Evolutionary conservation across 2,113 vertebrate genomes (phyloP).

Genomic region (Narcine bancroftii): DNA sequence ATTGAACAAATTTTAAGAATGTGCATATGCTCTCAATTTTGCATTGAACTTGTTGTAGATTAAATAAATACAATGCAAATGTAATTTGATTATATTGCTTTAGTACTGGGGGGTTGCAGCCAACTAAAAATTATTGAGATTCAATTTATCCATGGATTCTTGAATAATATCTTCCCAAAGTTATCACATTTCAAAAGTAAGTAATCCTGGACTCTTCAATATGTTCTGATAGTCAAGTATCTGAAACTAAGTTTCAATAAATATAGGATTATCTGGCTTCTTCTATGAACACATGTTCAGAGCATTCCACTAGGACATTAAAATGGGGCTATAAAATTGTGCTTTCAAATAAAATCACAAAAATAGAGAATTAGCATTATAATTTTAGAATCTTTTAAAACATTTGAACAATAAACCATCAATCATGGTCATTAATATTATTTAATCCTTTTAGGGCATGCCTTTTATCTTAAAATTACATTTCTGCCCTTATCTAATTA

Average conservation of each 20-base stretch:
- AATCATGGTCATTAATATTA: background rate
- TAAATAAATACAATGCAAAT: background rate
- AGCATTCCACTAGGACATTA: background rate
- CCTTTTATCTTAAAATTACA: background rate
- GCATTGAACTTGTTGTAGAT: background rate
- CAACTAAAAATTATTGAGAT: background rate
- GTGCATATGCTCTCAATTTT: background rate
- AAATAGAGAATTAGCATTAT: background rate
- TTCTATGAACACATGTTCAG: background rate
- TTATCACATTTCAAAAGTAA: background rate
- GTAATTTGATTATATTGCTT: background rate
- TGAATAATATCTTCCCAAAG: background rate
- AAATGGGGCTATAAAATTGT: background rate
- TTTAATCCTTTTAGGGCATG: background rate
- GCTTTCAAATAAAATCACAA: background rate
- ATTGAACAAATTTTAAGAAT: background rate
- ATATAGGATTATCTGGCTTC: background rate
- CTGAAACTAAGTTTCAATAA: background rate
- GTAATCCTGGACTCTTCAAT: background rate
- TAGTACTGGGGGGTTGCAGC: background rate
- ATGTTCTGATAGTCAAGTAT: background rate
- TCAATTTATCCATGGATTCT: background rate
- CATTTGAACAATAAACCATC: background rate
- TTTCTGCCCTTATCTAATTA: slow-evolving; percentile 5
- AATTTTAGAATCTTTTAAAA: background rate